phyloP scores from a whole-genome alignment of 1,140 invertebrate genomes.

The Bombus ignitus region DNA sequence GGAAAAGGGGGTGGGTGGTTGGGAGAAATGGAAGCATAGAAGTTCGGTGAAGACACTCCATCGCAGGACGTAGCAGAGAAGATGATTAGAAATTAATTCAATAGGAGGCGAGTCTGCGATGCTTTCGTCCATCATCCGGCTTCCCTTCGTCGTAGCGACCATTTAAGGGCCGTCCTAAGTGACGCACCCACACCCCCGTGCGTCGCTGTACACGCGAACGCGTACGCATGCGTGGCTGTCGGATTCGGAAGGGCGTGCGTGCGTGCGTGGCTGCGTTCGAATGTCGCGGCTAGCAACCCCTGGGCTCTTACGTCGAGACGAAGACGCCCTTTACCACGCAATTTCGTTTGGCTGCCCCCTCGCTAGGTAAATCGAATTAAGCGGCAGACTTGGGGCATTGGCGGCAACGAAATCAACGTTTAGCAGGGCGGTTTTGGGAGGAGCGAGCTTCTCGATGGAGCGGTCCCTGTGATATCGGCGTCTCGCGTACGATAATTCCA shows the following conservation, averaged over 20 bases:
- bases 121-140: slow-evolving; percentile 12
- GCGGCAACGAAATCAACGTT: slow-evolving; percentile 56
- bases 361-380: slow-evolving; percentile 64
- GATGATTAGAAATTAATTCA: slow-evolving; percentile 42
- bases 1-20: too few relatives aligned
- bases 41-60: neutral
- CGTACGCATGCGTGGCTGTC: slow-evolving; percentile 16
- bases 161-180: slow-evolving; percentile 49
- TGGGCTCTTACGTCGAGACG: slow-evolving; percentile 59
- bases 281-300: slow-evolving; percentile 53
- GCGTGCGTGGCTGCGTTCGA: slow-evolving; percentile 17
- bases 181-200: slow-evolving; percentile 16
- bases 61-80: slow-evolving; percentile 1
- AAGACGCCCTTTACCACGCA: slow-evolving; percentile 38
- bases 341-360: slow-evolving; percentile 50
- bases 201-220: neutral
- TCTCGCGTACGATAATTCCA: neutral
- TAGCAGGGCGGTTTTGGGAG: slow-evolving; percentile 15
- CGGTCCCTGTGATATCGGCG: neutral
- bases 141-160: slow-evolving; percentile 23
- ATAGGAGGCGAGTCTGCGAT: neutral
- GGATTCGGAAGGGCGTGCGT: neutral
- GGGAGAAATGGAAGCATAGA: neutral
- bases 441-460: neutral
- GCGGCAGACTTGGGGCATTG: slow-evolving; percentile 42